A percentile compares a stretch with the other conserved stretches of the same genome.
Evolutionary conservation across 2,113 vertebrate genomes (phyloP).

Genomic region (Gavia stellata): DNA sequence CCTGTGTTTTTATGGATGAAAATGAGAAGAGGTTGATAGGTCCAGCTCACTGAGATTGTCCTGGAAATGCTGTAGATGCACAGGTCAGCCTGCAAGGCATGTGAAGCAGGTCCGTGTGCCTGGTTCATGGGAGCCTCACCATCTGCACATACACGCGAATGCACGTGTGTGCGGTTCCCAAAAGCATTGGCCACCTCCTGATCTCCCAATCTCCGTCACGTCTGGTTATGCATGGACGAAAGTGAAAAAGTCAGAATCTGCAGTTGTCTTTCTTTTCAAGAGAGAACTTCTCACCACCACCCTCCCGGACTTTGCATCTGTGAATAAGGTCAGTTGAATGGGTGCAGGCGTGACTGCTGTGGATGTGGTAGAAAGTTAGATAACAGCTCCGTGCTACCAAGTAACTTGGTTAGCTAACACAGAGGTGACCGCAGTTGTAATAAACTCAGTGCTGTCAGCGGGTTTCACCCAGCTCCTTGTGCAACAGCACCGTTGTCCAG

Average conservation of each 20-base stretch:
- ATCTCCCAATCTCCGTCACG: rapidly evolving
- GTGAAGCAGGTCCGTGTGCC: not conserved
- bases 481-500: not conserved
- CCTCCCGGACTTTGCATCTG: not conserved
- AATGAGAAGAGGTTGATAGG: not conserved
- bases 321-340: not conserved
- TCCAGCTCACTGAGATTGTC: not conserved
- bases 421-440: not conserved
- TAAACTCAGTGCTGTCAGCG: not conserved
- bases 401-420: not conserved
- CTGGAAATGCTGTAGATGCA: not conserved
- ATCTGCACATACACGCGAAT: rapidly evolving
- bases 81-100: not conserved
- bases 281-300: not conserved
- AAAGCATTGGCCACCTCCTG: not conserved
- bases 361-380: not conserved
- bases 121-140: not conserved
- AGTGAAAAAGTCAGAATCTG: not conserved
- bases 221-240: not conserved
- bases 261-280: not conserved
- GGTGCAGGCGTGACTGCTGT: not conserved
- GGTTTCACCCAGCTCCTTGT: not conserved
- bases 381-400: not conserved
- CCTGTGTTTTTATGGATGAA: not conserved
- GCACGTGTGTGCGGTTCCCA: not conserved